Base-by-base conservation (phyloP, 2,888 invertebrate genomes). In the Zonitis immaculata region DNA sequence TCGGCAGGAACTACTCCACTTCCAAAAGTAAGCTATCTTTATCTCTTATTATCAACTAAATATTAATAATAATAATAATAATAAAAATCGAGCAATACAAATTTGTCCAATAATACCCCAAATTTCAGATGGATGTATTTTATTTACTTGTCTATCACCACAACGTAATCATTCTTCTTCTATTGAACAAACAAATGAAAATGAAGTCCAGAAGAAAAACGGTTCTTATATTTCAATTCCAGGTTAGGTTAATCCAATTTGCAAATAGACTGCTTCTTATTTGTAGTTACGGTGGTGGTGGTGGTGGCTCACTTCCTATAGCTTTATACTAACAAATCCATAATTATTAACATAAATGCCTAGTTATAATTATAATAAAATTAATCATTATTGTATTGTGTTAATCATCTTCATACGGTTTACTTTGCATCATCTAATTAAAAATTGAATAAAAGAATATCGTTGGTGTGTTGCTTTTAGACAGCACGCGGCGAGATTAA, bases 1-100 rank as follows among this genome's bases (percentile, higher is more conserved):
- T 98, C 68, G 95, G 95, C 62, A 83, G 89, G 59, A 95, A 94
- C 76, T 92, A 95, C 76, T 96, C 96, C 47, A 90, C 95, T 11
- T 90, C 91, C 61, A 94, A 92, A 86, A 95, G 95, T 93, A 80
- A 89, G 92, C 88, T n/a, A n/a, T n/a, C n/a, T n/a, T n/a, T n/a
- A n/a, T n/a, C n/a, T n/a, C n/a, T n/a, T n/a, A n/a, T n/a, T n/a
- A n/a, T n/a, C n/a, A n/a, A n/a, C n/a, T n/a, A n/a, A n/a, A n/a
- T n/a, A n/a, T n/a, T n/a, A n/a, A n/a, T n/a, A n/a, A n/a, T n/a
- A n/a, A n/a, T n/a, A n/a, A n/a, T n/a, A n/a, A n/a, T n/a, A n/a
- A n/a, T n/a, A n/a, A n/a, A n/a, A n/a, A n/a, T n/a, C n/a, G n/a
- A n/a, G n/a, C n/a, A n/a, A n/a, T n/a, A n/a, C n/a, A n/a, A n/a